Evolutionary conservation across 2,797 vertebrate species (phyloP), one percentile per base, ranked within the genome.

Genomic region (Artibeus jamaicensis): DNA sequence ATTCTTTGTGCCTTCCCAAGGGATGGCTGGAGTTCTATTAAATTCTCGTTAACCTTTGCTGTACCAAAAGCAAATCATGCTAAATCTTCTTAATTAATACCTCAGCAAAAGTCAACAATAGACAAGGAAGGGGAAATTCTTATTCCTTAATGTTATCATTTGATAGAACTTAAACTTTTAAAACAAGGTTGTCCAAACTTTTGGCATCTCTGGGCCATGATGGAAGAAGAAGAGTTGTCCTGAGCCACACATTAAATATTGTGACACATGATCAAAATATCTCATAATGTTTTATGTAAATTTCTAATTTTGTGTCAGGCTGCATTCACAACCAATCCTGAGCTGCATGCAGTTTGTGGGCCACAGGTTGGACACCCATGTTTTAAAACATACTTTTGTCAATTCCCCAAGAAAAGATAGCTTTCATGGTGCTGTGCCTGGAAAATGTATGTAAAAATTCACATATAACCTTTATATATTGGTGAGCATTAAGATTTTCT

Each of bases 401-500:
- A 91, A 82, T 67, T 86, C 1, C 81, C 94, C 91, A 91, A 96
- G 86, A 93, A 96, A 95, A 97, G 44, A 81, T 5, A 78, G 87
- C 46, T 70, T 95, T 97, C 86, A 95, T 95, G 79, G 81, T 96
- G 57, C 24, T 93, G 87, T 53, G 9, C 26, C 62, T 90, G 22
- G 6, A 16, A 94, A 97, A 97, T 97, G 32, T 97, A 97, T 97
- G 96, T 97, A 92, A 0, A 11, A 95, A 93, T 90, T 98, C 87
- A 96, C 79, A 93, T 95, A 97, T 97, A 96, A 95, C 85, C 96
- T 97, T 97, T 97, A 97, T 98, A 96, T 95, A 62, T 44, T 16
- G 94, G 96, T 96, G 97, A 98, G 96, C 74, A 97, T 32, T 97
- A 97, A 97, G 89, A 98, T 98, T 98, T 97, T 96, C 97, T 98